These are phyloP conservation scores for Sinotaia quadrata DNA, from an alignment of 2,888 invertebrate species.

Conservation along the genomic window DNA sequence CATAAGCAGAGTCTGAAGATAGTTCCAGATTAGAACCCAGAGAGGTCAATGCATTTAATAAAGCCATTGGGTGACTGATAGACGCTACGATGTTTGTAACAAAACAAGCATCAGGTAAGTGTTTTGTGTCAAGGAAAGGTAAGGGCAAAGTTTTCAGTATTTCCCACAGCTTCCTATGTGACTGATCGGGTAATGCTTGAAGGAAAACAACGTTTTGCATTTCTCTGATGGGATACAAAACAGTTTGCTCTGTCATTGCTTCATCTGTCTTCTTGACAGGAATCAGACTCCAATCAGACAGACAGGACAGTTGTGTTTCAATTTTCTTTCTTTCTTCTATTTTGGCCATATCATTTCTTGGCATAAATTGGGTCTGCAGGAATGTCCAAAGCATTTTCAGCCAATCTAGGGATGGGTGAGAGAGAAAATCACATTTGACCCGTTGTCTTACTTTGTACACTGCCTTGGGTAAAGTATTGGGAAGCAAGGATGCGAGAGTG, in stretches of 20 bases:
- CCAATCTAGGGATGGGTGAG: background rate
- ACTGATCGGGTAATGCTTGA: background rate
- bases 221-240: background rate
- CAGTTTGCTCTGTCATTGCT: too few relatives aligned
- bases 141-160: background rate
- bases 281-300: slow-evolving; percentile 6
- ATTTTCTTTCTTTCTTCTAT: background rate
- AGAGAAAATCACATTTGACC: background rate
- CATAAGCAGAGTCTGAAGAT: background rate
- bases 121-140: background rate
- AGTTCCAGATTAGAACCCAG: background rate
- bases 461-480: background rate
- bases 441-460: background rate
- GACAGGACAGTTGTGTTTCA: too few relatives aligned
- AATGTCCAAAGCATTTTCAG: slow-evolving; percentile 2
- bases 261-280: slow-evolving; percentile 3
- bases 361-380: background rate
- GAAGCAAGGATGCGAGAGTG: background rate
- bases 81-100: background rate
- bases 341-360: background rate
- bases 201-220: background rate
- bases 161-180: background rate
- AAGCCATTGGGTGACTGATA: background rate
- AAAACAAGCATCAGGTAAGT: background rate
- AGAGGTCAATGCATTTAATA: background rate